These are phyloP conservation scores for Halcyon leucocephala DNA, from an alignment of 2,797 vertebrate species.

Conservation along the genomic window DNA sequence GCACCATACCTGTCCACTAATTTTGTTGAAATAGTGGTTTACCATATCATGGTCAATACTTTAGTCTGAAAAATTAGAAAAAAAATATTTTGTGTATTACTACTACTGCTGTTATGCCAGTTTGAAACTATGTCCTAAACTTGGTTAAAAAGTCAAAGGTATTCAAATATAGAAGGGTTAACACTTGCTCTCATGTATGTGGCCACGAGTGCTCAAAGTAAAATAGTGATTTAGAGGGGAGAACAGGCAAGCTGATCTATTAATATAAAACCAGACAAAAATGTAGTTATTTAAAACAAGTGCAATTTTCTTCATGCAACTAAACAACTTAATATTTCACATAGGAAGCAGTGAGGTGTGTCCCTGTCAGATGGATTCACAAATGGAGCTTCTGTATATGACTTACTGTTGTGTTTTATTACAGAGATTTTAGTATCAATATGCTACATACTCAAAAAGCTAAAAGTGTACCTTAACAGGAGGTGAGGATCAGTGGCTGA, in stretches of 20 bases:
- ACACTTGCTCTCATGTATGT: not conserved
- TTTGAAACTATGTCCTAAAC: not conserved
- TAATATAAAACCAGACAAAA: not conserved
- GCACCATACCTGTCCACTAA: accelerated
- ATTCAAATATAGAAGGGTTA: not conserved
- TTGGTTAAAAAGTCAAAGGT: not conserved
- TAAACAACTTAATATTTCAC: slow-evolving; percentile 34
- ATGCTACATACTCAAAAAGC: not conserved
- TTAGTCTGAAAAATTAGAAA: not conserved
- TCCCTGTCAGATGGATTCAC: not conserved
- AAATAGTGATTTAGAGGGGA: not conserved
- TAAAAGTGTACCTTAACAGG: not conserved
- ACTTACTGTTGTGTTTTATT: not conserved
- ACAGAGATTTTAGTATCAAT: not conserved
- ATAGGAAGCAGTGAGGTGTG: not conserved
- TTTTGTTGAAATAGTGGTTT: not conserved
- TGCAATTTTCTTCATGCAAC: not conserved
- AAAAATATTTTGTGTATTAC: not conserved
- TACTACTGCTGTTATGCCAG: not conserved
- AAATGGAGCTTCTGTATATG: not conserved
- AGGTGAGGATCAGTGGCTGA: not conserved
- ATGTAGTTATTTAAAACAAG: not conserved
- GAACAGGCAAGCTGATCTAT: not conserved
- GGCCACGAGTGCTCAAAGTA: not conserved
- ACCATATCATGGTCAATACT: not conserved